A percentile compares a stretch with the other conserved stretches of the same genome.
Conservation (phyloP, 2,113 vertebrate genomes). For the Menidia beryllina region DNA sequence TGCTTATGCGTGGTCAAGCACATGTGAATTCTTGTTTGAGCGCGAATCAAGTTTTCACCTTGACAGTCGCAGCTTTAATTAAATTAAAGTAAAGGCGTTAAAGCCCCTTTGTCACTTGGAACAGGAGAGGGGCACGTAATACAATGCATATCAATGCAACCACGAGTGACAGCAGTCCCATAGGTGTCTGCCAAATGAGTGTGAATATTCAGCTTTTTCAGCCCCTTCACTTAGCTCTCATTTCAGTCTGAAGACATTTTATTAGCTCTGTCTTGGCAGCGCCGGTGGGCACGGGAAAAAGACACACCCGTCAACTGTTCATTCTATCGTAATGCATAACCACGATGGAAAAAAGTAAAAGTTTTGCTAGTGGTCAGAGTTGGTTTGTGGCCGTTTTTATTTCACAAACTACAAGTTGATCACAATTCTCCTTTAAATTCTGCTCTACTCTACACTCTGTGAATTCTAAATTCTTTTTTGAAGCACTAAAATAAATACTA, state of each 20-base stretch:
- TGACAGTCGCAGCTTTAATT: conserved; percentile 83
- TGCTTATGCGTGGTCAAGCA: conserved; percentile 42
- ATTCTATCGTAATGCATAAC: conserved; percentile 32
- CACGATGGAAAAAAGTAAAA: conserved; percentile 21
- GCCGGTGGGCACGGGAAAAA: conserved; percentile 44
- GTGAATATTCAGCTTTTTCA: conserved; percentile 84
- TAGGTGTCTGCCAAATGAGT: conserved; percentile 82
- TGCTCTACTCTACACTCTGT: no score
- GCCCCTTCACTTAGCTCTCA: conserved; percentile 82
- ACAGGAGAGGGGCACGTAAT: conserved; percentile 68
- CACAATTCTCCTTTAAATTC: background rate
- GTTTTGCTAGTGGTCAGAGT: conserved; percentile 7
- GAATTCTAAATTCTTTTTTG: no score
- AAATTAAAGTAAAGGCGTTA: conserved; percentile 84
- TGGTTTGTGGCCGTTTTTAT: background rate
- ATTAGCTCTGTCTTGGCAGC: conserved; percentile 72
- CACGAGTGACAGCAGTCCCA: conserved; percentile 78
- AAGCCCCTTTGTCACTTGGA: conserved; percentile 78
- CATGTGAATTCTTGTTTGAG: conserved; percentile 46
- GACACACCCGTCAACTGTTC: conserved; percentile 37
- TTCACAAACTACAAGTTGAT: background rate
- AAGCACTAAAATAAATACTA: no score
- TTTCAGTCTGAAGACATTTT: conserved; percentile 82
- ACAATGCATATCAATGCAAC: conserved; percentile 83
- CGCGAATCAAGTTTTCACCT: conserved; percentile 81